These are phyloP conservation scores for Heliconius ethilla DNA, from an alignment of 2,888 invertebrate species.

Conservation along the genomic window DNA sequence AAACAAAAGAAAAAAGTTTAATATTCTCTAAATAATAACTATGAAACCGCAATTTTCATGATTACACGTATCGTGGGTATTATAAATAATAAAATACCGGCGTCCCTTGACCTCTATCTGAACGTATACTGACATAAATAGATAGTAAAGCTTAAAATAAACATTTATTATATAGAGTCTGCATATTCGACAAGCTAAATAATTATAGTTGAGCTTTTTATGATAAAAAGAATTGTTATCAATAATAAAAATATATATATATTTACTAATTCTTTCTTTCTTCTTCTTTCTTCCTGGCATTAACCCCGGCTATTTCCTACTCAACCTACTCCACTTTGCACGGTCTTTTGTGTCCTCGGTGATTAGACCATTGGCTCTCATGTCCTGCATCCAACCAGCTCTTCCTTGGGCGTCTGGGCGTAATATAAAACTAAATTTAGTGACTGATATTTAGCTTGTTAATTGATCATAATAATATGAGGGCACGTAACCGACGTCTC, in stretches of 20 bases:
- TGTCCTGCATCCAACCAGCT: no score
- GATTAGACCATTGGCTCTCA: no score
- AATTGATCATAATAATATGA: slow-evolving; percentile 4
- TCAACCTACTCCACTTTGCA: no score
- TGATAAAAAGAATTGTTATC: background rate
- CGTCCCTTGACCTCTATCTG: background rate
- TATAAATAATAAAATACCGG: background rate
- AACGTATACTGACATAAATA: background rate
- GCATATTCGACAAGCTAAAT: no score
- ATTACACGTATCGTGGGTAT: slow-evolving; percentile 3
- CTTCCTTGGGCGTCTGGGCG: no score
- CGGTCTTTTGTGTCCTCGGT: no score
- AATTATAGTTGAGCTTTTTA: background rate
- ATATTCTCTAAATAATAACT: no score
- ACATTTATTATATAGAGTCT: background rate
- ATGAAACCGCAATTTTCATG: no score
- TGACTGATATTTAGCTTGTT: background rate
- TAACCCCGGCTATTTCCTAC: no score
- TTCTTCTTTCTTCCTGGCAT: no score
- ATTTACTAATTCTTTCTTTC: background rate
- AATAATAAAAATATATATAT: background rate
- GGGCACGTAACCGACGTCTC: slow-evolving; percentile 31
- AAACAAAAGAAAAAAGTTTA: background rate
- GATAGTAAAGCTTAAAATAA: background rate
- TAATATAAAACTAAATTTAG: background rate